phyloP scores from a whole-genome alignment of 2,113 vertebrate species.

The Clinocottus analis region DNA sequence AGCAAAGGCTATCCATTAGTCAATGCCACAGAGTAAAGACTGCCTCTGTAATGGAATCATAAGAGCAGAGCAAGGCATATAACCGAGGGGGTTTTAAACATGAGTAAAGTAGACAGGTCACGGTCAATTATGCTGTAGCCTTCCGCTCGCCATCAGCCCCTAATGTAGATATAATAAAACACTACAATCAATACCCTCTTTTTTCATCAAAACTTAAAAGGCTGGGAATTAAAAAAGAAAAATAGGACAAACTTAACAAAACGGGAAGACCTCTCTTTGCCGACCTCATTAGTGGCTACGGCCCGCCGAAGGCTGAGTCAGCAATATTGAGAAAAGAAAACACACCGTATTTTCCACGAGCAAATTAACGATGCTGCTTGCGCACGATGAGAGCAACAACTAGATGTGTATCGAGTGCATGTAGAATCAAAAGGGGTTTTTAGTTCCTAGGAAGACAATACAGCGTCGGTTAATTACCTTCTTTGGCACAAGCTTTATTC shows the following conservation, averaged over 20 bases:
- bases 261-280: constrained; percentile 22
- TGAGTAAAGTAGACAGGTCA: constrained; percentile 5
- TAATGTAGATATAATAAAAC: constrained; percentile 33
- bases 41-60: constrained; percentile 63
- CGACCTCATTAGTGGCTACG: constrained; percentile 51
- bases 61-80: constrained; percentile 40
- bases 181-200: constrained; percentile 11
- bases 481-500: neutral
- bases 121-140: neutral
- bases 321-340: constrained; percentile 50
- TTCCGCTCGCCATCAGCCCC: constrained; percentile 23
- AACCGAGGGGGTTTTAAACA: constrained; percentile 46
- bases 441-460: neutral
- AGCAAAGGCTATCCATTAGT: constrained; percentile 74
- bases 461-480: neutral
- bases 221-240: constrained; percentile 11
- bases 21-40: constrained; percentile 65
- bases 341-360: constrained; percentile 10
- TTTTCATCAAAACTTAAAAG: constrained; percentile 22
- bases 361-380: constrained; percentile 20
- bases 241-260: constrained; percentile 26
- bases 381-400: constrained; percentile 1
- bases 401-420: constrained; percentile 30
- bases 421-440: constrained; percentile 25
- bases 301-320: constrained; percentile 41